A percentile compares a stretch with the other conserved stretches of the same genome.
Conservation (phyloP, 1,140 invertebrate species). For the Drosophila grimshawi region DNA sequence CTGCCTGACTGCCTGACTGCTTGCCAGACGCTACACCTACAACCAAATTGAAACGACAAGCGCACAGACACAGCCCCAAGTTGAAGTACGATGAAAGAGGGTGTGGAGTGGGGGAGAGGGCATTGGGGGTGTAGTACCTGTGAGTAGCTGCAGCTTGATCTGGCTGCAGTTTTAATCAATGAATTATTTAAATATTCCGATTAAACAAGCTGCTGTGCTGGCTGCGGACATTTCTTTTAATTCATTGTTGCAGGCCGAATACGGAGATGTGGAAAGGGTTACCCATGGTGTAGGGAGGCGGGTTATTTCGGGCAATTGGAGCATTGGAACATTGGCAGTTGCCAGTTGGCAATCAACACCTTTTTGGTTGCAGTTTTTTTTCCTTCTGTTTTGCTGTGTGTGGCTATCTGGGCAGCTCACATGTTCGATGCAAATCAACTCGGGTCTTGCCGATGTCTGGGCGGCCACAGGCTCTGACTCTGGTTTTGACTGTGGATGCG, state of each 20-base stretch:
- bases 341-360: slow-evolving; percentile 76
- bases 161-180: slow-evolving; percentile 70
- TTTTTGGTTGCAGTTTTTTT: slow-evolving; percentile 24
- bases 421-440: slow-evolving; percentile 79
- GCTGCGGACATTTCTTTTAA: slow-evolving; percentile 77
- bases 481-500: slow-evolving; percentile 10
- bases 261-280: not conserved
- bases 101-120: not conserved
- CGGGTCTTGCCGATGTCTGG: slow-evolving; percentile 32
- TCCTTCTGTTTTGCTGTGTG: slow-evolving; percentile 13
- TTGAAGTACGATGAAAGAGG: not conserved
- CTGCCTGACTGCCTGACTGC: not conserved
- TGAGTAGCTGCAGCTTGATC: slow-evolving; percentile 40
- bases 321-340: slow-evolving; percentile 11
- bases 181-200: slow-evolving; percentile 82
- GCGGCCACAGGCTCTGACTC: slow-evolving; percentile 16
- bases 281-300: not conserved
- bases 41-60: slow-evolving; percentile 44
- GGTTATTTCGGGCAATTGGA: slow-evolving; percentile 17
- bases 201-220: slow-evolving; percentile 67
- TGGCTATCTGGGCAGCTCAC: slow-evolving; percentile 47
- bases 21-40: slow-evolving; percentile 19
- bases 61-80: slow-evolving; percentile 17
- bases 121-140: not conserved
- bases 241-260: slow-evolving; percentile 49